Conservation (phyloP, 1,140 invertebrate species). For the Drosophila biarmipes region DNA sequence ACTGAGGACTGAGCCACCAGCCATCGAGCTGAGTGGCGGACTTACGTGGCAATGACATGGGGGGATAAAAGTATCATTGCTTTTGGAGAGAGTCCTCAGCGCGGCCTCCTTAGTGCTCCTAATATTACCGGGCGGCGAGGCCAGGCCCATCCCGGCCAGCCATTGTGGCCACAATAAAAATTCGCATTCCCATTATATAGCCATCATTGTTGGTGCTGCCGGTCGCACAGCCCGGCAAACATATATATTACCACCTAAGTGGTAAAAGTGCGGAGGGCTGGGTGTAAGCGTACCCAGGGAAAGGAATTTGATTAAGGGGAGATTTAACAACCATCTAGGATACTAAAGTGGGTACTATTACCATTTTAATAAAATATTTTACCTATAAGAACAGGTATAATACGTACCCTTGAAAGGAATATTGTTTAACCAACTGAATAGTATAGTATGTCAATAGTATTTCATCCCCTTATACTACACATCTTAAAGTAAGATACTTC, state of each 20-base stretch:
- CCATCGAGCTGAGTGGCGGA: constrained; percentile 49
- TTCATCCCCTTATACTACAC: no score
- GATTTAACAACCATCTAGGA: no score
- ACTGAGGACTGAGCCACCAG: constrained; percentile 36
- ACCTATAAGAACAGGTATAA: no score
- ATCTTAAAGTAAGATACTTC: no score
- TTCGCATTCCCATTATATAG: constrained; percentile 56
- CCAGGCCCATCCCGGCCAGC: constrained; percentile 8
- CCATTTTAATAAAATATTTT: no score
- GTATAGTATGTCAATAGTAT: no score
- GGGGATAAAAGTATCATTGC: constrained; percentile 63
- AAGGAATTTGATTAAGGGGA: not conserved
- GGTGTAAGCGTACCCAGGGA: not conserved
- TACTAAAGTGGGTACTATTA: no score
- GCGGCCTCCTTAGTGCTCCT: constrained; percentile 27
- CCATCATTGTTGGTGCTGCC: constrained; percentile 39
- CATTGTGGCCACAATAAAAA: constrained; percentile 58
- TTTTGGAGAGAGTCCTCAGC: constrained; percentile 43
- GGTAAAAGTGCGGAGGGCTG: not conserved
- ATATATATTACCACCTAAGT: constrained; percentile 7
- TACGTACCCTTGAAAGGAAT: no score
- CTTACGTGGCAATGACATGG: constrained; percentile 63
- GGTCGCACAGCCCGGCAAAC: constrained; percentile 7
- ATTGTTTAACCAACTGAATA: not conserved
- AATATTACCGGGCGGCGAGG: constrained; percentile 13